These are phyloP conservation scores for Trypoxylon attenuatum DNA, from an alignment of 2,888 invertebrate species.

Conservation along the genomic window DNA sequence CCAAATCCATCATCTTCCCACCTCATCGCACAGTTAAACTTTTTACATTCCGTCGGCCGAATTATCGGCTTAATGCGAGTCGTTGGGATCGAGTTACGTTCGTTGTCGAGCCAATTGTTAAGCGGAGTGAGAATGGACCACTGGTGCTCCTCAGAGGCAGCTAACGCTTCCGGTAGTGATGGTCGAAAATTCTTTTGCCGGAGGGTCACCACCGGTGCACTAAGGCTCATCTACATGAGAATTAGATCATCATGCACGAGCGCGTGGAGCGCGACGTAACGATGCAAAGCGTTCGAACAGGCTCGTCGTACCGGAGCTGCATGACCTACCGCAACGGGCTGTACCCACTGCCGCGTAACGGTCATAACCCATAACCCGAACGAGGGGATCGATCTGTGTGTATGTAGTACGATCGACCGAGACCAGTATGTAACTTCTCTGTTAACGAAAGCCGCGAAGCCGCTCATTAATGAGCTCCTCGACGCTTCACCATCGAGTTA, in stretches of 20 bases:
- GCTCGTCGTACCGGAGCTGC: constrained; percentile 35
- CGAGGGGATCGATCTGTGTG: constrained; percentile 18
- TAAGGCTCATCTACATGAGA: constrained; percentile 1
- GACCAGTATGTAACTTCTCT: too few relatives aligned
- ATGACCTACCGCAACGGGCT: constrained; percentile 57
- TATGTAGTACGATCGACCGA: constrained; percentile 25
- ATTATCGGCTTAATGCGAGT: too few relatives aligned
- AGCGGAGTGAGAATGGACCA: too few relatives aligned
- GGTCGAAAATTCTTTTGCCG: background rate
- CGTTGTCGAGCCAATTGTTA: too few relatives aligned
- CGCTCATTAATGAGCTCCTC: constrained; percentile 1
- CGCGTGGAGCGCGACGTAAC: constrained; percentile 29
- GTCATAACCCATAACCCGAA: constrained; percentile 44
- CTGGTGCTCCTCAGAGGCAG: too few relatives aligned
- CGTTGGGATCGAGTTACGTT: too few relatives aligned
- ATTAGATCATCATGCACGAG: constrained; percentile 19
- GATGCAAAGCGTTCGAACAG: constrained; percentile 41
- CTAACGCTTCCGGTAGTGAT: too few relatives aligned
- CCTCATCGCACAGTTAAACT: too few relatives aligned
- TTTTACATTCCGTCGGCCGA: too few relatives aligned
- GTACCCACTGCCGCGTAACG: constrained; percentile 45
- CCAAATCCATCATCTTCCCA: too few relatives aligned
- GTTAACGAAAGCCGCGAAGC: constrained; percentile 42
- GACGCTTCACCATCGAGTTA: too few relatives aligned
- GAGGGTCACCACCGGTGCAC: background rate